Base-by-base conservation (phyloP, 2,797 vertebrate species). In the Brachyrhaphis roseni region DNA sequence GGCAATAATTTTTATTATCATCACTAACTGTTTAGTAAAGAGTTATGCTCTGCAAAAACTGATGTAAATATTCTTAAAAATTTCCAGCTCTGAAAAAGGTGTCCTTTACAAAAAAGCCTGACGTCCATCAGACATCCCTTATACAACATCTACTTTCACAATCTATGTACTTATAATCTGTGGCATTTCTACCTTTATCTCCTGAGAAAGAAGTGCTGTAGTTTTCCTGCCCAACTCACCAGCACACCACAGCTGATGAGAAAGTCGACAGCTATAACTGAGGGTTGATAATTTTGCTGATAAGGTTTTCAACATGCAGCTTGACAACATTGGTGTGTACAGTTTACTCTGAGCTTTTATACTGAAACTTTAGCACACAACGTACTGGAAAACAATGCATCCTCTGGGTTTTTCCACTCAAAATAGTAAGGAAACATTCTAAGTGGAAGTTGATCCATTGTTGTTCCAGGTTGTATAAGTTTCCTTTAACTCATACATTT, bases 391-490 rank as follows among this genome's bases (percentile, higher is more conserved):
- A 79, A 79, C 26, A 74, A 8, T 16, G 76, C 51, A 49, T 26
- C 82, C 66, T 49, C 55, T 74, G 74, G 45, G 46, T 80, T 78
- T 81, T 82, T 89, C 78, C 80, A 86, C 57, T 82, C 41, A 47
- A 7, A 59, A 5, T 13, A 64, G 78, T 15, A 75, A 23, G 43
- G 49, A 73, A n/a, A 36, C 43, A 41, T 55, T 41, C 77, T 20
- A 57, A 72, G 59, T 7, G 53, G 47, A 71, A 75, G 55, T 36
- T 47, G 73, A 85, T 46, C 4, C 39, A 78, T 36, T 45, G 23
- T 36, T 64, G 43, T 47, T 64, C 12, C 16, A 57, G 15, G 47
- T 62, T 85, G 16, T 7, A 7, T 49, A 82, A 36, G 41, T 57
- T 47, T 41, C 11, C 36, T 15, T 72, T 7, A 8, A 45, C 53